Evolutionary conservation across 2,797 vertebrate species (phyloP).

Genomic region (Gymnoscopelus microlampas): DNA sequence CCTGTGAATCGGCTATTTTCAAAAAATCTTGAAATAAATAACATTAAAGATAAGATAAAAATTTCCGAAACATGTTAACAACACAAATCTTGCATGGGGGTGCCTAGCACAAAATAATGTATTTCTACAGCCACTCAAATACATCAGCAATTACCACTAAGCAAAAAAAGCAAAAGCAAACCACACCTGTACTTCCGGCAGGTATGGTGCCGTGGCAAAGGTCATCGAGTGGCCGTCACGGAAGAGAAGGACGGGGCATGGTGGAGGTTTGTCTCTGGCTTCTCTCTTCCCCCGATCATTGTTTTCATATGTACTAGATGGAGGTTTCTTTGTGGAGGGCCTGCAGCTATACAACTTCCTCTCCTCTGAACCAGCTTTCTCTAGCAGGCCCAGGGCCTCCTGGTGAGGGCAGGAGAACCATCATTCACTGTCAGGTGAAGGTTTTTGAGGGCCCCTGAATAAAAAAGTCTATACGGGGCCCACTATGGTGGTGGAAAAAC

Average conservation of each 20-base stretch:
- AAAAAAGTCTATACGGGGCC: no score
- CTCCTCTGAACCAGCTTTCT: conserved; percentile 88
- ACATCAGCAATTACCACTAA: background rate
- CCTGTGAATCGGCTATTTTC: no score
- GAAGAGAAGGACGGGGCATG: conserved; percentile 87
- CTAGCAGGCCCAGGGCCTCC: conserved; percentile 86
- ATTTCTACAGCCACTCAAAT: background rate
- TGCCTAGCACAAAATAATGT: no score
- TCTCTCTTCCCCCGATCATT: conserved; percentile 57
- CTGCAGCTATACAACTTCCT: conserved; percentile 73
- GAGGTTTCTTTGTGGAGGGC: conserved; percentile 22
- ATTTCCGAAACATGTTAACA: no score
- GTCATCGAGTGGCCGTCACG: conserved; percentile 84
- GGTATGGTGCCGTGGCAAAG: conserved; percentile 87
- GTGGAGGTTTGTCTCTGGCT: conserved; percentile 76
- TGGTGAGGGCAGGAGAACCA: conserved; percentile 53
- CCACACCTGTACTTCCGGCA: conserved; percentile 81
- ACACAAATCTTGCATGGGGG: no score
- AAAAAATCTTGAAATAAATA: no score
- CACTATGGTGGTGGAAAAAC: no score
- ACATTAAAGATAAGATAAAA: no score
- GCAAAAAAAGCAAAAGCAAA: conserved; percentile 38
- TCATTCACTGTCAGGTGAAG: background rate
- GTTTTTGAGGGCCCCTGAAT: no score
- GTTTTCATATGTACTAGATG: conserved; percentile 43